Evolutionary conservation across 2,113 vertebrate species (phyloP), one percentile per base, ranked within the genome.

Genomic region (Phaetusa simplex): DNA sequence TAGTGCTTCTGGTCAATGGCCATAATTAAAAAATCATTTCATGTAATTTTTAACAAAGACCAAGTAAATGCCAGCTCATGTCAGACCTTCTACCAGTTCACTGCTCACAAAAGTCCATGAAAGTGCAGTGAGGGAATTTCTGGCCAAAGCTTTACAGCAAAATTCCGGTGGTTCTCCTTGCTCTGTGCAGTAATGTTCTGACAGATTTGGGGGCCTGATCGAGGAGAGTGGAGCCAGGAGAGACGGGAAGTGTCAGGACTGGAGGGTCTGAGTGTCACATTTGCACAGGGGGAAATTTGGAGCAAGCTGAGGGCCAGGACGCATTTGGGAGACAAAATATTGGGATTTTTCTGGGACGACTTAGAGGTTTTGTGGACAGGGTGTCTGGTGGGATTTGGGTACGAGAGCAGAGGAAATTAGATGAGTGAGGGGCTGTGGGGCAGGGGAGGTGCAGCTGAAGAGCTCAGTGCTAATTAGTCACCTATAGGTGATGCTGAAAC

Each of bases 11-110:
- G 30, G 11, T 53, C 77, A 64, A 59, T 18, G 58, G 6, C 11
- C 40, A 53, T 23, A 47, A 59, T 49, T 34, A 32, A 76, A 86
- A 77, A n/a, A 16, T 34, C 0, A 21, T 30, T 77, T 42, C 4
- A 18, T 77, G 50, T 9, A 26, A 3, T 66, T 82, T 78, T 49
- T 61, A 29, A 55, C 5, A 59, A 59, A 72, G 40, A n/a, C 19
- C 3, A 2, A 1, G 67, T 73, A 78, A 40, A 56, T 2, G 2
- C 6, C 32, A 47, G 22, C 14, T 71, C 0, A 2, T 30, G 14
- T 66, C 42, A 66, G 49, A 55, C 16, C 32, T 73, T 53, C 40
- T 36, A 23, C 24, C 6, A 13, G 26, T 36, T 61, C 2, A 1
- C 23, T 58, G 49, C 21, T 53, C 15, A 7, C 3, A 1, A 42